Conservation (phyloP, 1,140 invertebrate genomes). For the Calliopsis andreniformis region DNA sequence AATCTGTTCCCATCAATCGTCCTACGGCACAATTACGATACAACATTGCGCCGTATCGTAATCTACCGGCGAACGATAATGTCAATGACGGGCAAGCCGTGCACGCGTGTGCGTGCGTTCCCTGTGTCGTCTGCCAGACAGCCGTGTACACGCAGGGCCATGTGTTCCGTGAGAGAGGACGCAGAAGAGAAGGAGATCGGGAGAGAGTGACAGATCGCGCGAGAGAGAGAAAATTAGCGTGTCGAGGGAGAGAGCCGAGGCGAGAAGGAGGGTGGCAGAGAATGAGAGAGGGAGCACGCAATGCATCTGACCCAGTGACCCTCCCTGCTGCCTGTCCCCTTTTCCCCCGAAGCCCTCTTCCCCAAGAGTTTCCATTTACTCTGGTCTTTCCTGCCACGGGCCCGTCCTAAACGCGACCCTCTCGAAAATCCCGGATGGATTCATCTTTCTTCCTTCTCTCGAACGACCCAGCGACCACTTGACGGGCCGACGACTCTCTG, state of each 20-base stretch:
- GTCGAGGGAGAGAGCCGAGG: conserved; percentile 49
- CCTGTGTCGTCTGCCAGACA: conserved; percentile 27
- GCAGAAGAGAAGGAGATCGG: conserved; percentile 59
- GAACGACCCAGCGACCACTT: conserved; percentile 29
- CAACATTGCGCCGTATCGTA: neutral
- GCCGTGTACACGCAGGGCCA: conserved; percentile 63
- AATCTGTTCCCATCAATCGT: neutral
- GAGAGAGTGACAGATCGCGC: conserved; percentile 30
- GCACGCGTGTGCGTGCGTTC: conserved; percentile 20
- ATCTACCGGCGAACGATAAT: conserved; percentile 25
- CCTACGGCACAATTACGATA: neutral
- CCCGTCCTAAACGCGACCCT: conserved; percentile 46
- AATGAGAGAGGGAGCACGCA: conserved; percentile 66
- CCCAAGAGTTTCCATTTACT: conserved; percentile 39
- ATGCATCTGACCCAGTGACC: conserved; percentile 80
- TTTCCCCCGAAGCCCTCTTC: conserved; percentile 42
- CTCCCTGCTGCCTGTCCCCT: conserved; percentile 67
- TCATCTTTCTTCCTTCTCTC: conserved; percentile 41
- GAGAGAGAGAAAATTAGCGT: conserved; percentile 27
- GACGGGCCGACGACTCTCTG: conserved; percentile 14
- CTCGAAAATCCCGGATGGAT: conserved; percentile 58
- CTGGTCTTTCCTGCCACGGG: conserved; percentile 13
- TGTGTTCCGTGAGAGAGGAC: conserved; percentile 62
- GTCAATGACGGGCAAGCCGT: conserved; percentile 6
- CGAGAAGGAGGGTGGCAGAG: conserved; percentile 54